Evolutionary conservation across 2,797 vertebrate genomes (phyloP).

Genomic region (Enteromius treurensis): DNA sequence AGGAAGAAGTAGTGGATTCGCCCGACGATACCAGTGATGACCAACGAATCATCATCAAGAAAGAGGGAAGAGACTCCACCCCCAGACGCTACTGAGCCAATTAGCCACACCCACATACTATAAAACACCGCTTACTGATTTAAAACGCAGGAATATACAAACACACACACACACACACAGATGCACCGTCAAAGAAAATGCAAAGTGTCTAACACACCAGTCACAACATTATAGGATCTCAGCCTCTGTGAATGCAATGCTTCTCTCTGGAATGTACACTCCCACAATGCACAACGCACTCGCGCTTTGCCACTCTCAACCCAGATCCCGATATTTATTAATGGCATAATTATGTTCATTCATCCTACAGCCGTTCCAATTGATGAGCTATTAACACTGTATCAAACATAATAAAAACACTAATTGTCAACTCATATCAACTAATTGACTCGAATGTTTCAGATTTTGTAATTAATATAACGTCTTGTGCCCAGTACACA

Average conservation of each 20-base stretch:
- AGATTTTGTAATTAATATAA: constrained; percentile 24
- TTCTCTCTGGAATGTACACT: constrained; percentile 84
- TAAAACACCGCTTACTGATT: constrained; percentile 46
- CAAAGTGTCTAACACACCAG: constrained; percentile 11
- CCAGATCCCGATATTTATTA: constrained; percentile 59
- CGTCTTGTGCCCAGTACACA: constrained; percentile 29
- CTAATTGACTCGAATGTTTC: constrained; percentile 30
- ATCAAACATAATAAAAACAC: constrained; percentile 36
- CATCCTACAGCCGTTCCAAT: constrained; percentile 28
- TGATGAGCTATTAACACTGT: constrained; percentile 55
- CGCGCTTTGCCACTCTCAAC: constrained; percentile 58
- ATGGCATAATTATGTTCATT: constrained; percentile 74
- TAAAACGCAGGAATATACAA: constrained; percentile 49
- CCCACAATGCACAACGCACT: constrained; percentile 66
- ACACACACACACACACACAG: constrained; percentile 63
- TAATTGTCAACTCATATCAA: constrained; percentile 47
- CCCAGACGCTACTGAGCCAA: constrained; percentile 85
- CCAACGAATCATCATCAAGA: constrained; percentile 88
- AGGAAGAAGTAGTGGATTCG: constrained; percentile 86
- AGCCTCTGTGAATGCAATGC: constrained; percentile 75
- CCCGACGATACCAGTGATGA: constrained; percentile 82
- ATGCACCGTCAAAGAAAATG: constrained; percentile 67
- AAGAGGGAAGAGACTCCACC: constrained; percentile 76
- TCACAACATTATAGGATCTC: constrained; percentile 68
- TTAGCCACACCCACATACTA: constrained; percentile 57